These are phyloP conservation scores for Aviceda subcristata DNA, from an alignment of 2,113 vertebrate genomes.

Conservation along the genomic window DNA sequence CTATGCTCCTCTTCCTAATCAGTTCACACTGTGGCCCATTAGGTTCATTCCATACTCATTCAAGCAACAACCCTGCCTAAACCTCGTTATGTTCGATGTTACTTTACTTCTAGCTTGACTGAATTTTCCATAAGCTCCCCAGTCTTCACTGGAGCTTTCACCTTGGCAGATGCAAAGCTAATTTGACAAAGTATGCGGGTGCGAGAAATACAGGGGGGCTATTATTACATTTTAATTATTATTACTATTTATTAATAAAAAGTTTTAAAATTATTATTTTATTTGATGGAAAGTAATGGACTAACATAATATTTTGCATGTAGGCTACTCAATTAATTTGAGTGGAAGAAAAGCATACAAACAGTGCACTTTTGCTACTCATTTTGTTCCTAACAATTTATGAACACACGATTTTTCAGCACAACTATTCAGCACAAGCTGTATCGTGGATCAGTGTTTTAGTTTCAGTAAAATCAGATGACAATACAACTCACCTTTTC, in stretches of 20 bases:
- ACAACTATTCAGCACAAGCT: not conserved
- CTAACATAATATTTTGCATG: not conserved
- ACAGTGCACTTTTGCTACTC: not conserved
- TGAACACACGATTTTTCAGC: not conserved
- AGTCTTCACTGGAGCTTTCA: not conserved
- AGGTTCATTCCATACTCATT: not conserved
- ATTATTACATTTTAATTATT: not conserved
- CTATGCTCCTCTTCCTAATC: not conserved
- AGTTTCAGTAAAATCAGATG: not conserved
- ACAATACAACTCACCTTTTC: not conserved
- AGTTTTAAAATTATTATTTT: not conserved
- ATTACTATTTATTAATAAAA: not conserved
- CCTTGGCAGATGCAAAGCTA: not conserved
- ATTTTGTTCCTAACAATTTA: not conserved
- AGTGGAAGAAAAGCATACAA: not conserved
- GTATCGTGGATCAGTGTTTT: rapidly evolving
- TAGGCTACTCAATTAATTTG: not conserved
- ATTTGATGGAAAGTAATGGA: not conserved
- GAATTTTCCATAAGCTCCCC: not conserved
- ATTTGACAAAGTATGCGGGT: not conserved
- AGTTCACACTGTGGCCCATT: not conserved
- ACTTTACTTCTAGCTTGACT: not conserved
- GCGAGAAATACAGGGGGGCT: rapidly evolving
- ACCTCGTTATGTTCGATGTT: not conserved
- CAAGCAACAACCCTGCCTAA: not conserved